Base-by-base conservation (phyloP, 2,797 vertebrate species). In the Nannoperca obscura region DNA sequence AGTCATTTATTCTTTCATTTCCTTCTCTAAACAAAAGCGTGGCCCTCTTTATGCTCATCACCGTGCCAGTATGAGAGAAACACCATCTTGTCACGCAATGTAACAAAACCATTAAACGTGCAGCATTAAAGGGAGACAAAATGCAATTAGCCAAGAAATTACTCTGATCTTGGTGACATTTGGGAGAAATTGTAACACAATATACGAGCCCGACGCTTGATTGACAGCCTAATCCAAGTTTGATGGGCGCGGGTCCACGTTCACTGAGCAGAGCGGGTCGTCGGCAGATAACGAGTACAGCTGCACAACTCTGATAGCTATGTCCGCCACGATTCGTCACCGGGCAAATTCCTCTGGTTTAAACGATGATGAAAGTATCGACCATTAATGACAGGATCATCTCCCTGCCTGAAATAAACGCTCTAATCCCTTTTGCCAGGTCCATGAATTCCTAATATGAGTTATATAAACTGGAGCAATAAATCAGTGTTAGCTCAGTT, bases 331-430 rank as follows among this genome's bases (percentile, higher is more conserved):
- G 93, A 96, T 97, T 97, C 97, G 97, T 99, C 98, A 98, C 96
- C 93, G 95, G 96, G 96, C 94, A 97, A 99, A 99, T 98, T 99
- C 97, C 96, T 97, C 95, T 95, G 97, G 97, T 99, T 98, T 99
- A 98, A 97, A 97, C 96, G 96, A 96, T 97, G 97, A 99, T 99
- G 97, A 99, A 99, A 99, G 97, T 99, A 99, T 98, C 97, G 97
- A 99, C 97, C 97, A 96, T 98, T 99, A 99, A 99, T 99, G 98
- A 99, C 98, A 98, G 98, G 98, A 99, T 99, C 97, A 99, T 99
- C 98, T 97, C 96, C 95, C 96, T 96, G 96, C 96, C 97, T 98
- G 97, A 98, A 99, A 99, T 99, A 99, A 98, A 99, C 92, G 97
- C 97, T 97, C 96, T 99, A 99, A 99, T 99, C 98, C 98, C 96